A percentile compares a stretch with the other conserved stretches of the same genome.
These are phyloP conservation scores for Amazona vittata DNA, from an alignment of 2,113 vertebrate species.

Conservation along the genomic window DNA sequence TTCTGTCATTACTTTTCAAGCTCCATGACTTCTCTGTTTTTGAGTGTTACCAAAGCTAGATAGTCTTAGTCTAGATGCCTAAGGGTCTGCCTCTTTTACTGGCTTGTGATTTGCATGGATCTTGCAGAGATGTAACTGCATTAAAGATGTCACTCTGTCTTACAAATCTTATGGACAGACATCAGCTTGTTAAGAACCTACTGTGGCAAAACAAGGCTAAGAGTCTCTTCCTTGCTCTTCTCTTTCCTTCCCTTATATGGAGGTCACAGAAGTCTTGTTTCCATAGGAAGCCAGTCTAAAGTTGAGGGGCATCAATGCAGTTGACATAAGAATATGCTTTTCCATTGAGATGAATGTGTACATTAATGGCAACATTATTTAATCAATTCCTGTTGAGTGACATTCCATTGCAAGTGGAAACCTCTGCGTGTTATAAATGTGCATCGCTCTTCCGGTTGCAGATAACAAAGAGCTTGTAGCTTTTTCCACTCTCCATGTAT, in stretches of 20 bases:
- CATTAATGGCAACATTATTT: too few species aligned
- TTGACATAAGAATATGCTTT: background rate
- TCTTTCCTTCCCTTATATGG: background rate
- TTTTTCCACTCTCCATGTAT: background rate
- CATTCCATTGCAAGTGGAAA: background rate
- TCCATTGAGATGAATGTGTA: background rate
- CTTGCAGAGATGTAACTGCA: background rate
- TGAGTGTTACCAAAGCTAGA: fast-evolving
- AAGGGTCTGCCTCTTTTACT: background rate
- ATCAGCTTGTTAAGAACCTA: background rate
- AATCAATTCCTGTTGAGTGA: background rate
- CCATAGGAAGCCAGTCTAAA: background rate
- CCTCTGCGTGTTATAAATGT: background rate
- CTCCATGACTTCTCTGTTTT: background rate
- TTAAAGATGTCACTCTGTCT: background rate
- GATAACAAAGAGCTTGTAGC: background rate
- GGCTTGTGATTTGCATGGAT: background rate
- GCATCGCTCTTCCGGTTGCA: background rate
- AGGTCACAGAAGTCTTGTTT: background rate
- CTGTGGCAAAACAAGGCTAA: background rate
- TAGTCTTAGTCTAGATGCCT: too few species aligned
- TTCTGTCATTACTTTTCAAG: background rate
- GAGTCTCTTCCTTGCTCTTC: background rate
- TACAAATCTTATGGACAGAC: background rate
- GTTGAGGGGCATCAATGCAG: background rate